A percentile compares a stretch with the other conserved stretches of the same genome.
phyloP scores from a whole-genome alignment of 2,888 invertebrate genomes.

The Lasioglossum malachurum region DNA sequence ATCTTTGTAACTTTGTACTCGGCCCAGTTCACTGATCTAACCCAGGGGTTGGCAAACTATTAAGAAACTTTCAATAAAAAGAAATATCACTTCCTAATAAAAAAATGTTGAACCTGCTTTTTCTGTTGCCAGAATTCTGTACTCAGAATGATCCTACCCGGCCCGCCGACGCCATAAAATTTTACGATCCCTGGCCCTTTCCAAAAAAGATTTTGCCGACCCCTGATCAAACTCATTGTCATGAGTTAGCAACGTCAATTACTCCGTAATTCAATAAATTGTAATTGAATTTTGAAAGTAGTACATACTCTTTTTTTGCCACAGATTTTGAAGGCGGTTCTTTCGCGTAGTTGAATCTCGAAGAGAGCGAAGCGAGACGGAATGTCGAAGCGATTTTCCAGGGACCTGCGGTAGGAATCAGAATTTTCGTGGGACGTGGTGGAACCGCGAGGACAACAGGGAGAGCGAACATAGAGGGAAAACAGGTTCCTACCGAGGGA shows the following conservation, averaged over 20 bases:
- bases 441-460: slow-evolving; percentile 42
- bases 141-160: too few relatives aligned
- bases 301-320: neutral
- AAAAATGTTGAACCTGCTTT: too few relatives aligned
- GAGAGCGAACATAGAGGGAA: slow-evolving; percentile 54
- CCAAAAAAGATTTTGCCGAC: too few relatives aligned
- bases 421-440: slow-evolving; percentile 35
- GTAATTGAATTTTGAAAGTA: neutral
- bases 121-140: too few relatives aligned
- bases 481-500: slow-evolving; percentile 71
- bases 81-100: too few relatives aligned
- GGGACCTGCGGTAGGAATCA: slow-evolving; percentile 32
- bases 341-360: neutral
- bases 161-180: too few relatives aligned
- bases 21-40: neutral
- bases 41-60: neutral
- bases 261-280: neutral
- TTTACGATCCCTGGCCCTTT: too few relatives aligned
- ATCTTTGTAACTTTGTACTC: neutral
- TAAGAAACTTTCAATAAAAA: too few relatives aligned
- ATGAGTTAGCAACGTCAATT: neutral
- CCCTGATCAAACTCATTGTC: too few relatives aligned
- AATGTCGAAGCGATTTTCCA: neutral
- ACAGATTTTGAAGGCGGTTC: neutral
- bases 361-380: neutral